Evolutionary conservation across 2,888 invertebrate genomes (phyloP).

Genomic region (Dermolepida albohirtum): DNA sequence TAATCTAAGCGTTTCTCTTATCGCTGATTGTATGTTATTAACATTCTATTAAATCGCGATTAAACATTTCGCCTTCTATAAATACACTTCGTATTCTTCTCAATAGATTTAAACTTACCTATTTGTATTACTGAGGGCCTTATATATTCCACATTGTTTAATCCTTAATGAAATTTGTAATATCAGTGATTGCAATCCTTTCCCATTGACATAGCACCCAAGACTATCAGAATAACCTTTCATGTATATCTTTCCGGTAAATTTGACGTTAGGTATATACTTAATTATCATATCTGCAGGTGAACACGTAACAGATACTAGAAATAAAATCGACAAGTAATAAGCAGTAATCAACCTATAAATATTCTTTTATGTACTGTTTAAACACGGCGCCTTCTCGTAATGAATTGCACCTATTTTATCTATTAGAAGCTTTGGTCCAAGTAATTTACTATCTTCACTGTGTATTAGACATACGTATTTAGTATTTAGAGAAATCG

Average conservation of each 20-base stretch:
- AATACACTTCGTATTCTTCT: too few species aligned
- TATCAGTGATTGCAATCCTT: conserved; percentile 66
- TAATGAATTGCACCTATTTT: conserved; percentile 76
- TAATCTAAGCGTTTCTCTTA: too few species aligned
- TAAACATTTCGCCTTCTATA: too few species aligned
- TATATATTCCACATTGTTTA: conserved; percentile 70
- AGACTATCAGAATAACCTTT: conserved; percentile 77
- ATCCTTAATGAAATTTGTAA: conserved; percentile 72
- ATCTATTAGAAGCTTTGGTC: conserved; percentile 76
- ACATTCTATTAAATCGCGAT: too few species aligned
- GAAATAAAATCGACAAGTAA: neutral
- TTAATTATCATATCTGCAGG: conserved; percentile 76
- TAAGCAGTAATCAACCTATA: conserved; percentile 1
- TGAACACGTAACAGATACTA: conserved; percentile 85
- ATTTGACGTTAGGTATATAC: conserved; percentile 72
- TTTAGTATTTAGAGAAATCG: conserved; percentile 29
- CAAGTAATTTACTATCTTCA: conserved; percentile 84
- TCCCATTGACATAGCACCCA: conserved; percentile 74
- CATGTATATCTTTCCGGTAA: conserved; percentile 83
- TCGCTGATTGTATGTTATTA: too few species aligned
- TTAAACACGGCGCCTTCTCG: conserved; percentile 84
- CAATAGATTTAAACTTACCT: conserved; percentile 60
- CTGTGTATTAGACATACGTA: conserved; percentile 78
- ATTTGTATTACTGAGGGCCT: conserved; percentile 68
- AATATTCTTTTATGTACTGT: conserved; percentile 71